phyloP scores from a whole-genome alignment of 2,797 vertebrate genomes.

The Phrynocephalus guinanensis region DNA sequence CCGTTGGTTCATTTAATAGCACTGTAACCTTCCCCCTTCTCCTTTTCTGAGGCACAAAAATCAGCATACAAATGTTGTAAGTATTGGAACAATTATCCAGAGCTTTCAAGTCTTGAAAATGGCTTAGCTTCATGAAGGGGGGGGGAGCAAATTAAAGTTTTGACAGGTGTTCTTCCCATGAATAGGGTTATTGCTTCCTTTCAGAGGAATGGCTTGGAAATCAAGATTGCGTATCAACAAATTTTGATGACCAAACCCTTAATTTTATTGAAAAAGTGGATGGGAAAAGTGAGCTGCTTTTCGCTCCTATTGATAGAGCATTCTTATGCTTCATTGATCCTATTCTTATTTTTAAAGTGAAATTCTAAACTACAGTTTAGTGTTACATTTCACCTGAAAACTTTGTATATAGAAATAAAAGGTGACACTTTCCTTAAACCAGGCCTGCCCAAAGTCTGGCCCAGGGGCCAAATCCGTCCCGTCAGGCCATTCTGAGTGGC shows the following conservation, averaged over 20 bases:
- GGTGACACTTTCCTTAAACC: neutral
- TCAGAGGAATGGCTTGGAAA: slow-evolving; percentile 6
- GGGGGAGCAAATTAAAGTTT: neutral
- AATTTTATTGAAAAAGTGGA: neutral
- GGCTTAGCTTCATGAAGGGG: neutral
- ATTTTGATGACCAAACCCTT: neutral
- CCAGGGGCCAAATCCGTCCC: too few species aligned
- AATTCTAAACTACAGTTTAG: neutral
- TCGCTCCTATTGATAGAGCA: neutral
- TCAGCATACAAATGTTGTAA: neutral
- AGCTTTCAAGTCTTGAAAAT: neutral
- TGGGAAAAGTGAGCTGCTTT: neutral
- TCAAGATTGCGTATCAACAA: neutral
- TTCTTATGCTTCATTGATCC: neutral
- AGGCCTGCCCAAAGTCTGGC: too few species aligned
- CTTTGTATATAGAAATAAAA: neutral
- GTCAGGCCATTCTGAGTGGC: too few species aligned
- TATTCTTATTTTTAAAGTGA: neutral
- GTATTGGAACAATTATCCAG: neutral
- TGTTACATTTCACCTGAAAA: neutral
- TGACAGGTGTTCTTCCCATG: neutral
- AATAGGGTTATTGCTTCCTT: neutral
- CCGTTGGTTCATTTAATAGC: neutral
- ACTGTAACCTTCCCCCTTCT: too few species aligned
- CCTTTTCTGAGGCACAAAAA: too few species aligned